A percentile compares a stretch with the other conserved stretches of the same genome.
Conservation (phyloP, 2,888 invertebrate species). For the Cataglyphis albicans region DNA sequence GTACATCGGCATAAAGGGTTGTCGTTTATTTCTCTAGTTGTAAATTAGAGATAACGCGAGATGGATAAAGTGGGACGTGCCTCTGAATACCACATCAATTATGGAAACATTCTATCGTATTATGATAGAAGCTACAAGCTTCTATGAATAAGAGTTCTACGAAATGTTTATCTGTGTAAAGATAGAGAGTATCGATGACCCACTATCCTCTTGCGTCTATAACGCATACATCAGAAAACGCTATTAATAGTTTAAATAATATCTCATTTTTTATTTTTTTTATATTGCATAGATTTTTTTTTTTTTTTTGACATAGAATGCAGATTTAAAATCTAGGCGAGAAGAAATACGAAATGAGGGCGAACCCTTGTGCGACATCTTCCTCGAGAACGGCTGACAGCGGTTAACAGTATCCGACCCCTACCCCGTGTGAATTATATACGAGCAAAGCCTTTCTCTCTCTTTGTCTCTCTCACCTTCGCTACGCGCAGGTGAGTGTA, state of each 20-base stretch:
- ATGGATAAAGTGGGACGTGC: slow-evolving; percentile 42
- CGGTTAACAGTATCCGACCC: slow-evolving; percentile 80
- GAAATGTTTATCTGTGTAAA: background rate
- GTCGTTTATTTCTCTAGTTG: slow-evolving; percentile 68
- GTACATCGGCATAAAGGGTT: slow-evolving; percentile 68
- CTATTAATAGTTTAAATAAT: background rate
- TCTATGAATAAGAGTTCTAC: background rate
- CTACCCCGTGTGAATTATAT: slow-evolving; percentile 75
- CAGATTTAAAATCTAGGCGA: slow-evolving; percentile 69
- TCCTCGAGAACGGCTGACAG: slow-evolving; percentile 73
- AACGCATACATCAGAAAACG: background rate
- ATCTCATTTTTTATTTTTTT: background rate
- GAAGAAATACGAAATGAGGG: slow-evolving; percentile 50
- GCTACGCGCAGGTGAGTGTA: slow-evolving; percentile 71
- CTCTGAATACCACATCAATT: slow-evolving; percentile 50
- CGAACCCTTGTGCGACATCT: slow-evolving; percentile 61
- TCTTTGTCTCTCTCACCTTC: slow-evolving; percentile 61
- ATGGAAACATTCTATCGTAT: slow-evolving; percentile 59
- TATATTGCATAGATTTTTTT: slow-evolving; percentile 52
- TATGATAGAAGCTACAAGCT: background rate
- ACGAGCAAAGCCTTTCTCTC: slow-evolving; percentile 61
- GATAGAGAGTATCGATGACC: slow-evolving; percentile 42
- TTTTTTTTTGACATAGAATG: slow-evolving; percentile 62
- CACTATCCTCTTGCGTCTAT: slow-evolving; percentile 17
- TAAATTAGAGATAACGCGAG: slow-evolving; percentile 56